A percentile compares a stretch with the other conserved stretches of the same genome.
phyloP scores from a whole-genome alignment of 1,140 invertebrate genomes.

The Venustaconcha ellipsiformis region DNA sequence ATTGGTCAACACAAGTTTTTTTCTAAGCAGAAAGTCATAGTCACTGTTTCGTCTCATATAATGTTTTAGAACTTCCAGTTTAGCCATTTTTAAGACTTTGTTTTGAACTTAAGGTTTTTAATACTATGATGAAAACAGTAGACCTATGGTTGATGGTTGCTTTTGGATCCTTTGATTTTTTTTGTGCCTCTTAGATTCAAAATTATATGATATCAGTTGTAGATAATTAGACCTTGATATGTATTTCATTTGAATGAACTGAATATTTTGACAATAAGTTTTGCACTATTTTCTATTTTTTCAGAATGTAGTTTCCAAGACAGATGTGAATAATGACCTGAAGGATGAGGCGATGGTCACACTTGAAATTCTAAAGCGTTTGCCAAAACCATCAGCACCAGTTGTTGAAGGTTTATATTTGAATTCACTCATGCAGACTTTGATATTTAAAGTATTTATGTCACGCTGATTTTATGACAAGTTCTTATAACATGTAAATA shows the following conservation, averaged over 20 bases:
- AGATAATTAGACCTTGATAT: too few species aligned
- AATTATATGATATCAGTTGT: too few species aligned
- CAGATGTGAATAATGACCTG: constrained; percentile 55
- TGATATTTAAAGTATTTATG: constrained; percentile 3
- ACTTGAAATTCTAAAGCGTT: constrained; percentile 62
- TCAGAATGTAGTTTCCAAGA: constrained; percentile 42
- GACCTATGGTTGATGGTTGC: background rate
- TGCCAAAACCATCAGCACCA: constrained; percentile 56
- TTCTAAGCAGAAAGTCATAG: too few species aligned
- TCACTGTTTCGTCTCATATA: too few species aligned
- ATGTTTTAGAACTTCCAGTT: too few species aligned
- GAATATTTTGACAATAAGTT: background rate
- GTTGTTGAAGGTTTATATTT: constrained; percentile 35
- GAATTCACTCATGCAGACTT: background rate
- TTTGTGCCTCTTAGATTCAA: background rate
- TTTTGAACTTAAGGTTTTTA: too few species aligned
- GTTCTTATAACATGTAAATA: too few species aligned
- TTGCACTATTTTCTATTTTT: constrained; percentile 8
- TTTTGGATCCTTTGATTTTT: background rate
- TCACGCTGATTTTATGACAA: background rate
- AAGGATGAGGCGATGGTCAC: constrained; percentile 62
- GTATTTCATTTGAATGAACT: background rate
- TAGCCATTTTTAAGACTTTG: too few species aligned
- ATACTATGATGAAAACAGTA: too few species aligned
- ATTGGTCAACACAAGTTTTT: too few species aligned